Evolutionary conservation across 2,888 invertebrate species (phyloP).

Genomic region (Protodeltote pygarga): DNA sequence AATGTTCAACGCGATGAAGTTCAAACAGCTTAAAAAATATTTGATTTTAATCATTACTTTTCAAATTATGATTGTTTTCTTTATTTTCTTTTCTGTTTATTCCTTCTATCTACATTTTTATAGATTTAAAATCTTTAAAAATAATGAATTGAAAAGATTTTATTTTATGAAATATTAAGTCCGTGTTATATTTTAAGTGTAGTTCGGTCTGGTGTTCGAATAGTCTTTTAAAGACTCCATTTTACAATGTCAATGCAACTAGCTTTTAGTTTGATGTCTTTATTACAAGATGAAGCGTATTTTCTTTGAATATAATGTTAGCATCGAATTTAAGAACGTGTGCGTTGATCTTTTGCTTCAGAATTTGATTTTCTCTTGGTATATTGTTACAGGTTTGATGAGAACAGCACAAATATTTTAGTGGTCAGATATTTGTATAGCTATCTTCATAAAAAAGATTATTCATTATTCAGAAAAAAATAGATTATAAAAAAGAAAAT

Average conservation of each 20-base stretch:
- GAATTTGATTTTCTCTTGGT: too few relatives aligned
- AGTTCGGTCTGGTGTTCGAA: constrained; percentile 60
- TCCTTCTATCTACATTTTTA: neutral
- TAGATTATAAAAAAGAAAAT: too few relatives aligned
- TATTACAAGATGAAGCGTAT: constrained; percentile 40
- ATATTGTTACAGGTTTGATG: too few relatives aligned
- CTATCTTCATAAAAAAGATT: too few relatives aligned
- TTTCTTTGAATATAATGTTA: neutral
- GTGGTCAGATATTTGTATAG: too few relatives aligned
- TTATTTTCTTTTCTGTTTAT: neutral
- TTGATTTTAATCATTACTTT: too few relatives aligned
- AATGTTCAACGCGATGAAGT: too few relatives aligned
- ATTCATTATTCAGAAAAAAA: too few relatives aligned
- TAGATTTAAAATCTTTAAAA: constrained; percentile 5
- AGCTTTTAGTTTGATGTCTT: constrained; percentile 33
- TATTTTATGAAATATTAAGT: constrained; percentile 28
- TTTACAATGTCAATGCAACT: constrained; percentile 69
- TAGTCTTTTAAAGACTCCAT: constrained; percentile 68
- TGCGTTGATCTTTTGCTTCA: too few relatives aligned
- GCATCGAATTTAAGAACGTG: too few relatives aligned
- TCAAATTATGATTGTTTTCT: neutral
- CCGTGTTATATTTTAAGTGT: constrained; percentile 53
- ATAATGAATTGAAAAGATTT: constrained; percentile 29
- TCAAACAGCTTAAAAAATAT: too few relatives aligned
- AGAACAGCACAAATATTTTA: too few relatives aligned